Conservation (phyloP, 2,113 vertebrate species). For the Megatriorchis doriae region DNA sequence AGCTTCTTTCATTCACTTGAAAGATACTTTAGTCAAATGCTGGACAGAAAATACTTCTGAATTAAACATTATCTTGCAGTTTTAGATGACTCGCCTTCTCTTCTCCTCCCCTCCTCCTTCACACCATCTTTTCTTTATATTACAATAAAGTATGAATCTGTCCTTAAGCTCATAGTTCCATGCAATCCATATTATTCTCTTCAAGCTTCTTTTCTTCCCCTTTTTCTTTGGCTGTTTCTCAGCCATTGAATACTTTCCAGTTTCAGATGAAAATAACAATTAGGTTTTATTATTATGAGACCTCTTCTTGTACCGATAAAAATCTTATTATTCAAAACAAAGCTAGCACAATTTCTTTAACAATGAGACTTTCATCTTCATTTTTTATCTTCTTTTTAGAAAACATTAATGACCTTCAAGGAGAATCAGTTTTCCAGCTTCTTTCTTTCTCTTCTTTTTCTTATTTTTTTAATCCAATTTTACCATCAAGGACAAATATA, state of each 20-base stretch:
- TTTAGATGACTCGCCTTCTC: neutral
- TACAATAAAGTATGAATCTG: neutral
- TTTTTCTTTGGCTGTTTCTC: neutral
- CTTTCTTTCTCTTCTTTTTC: neutral
- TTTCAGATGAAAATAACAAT: constrained; percentile 6
- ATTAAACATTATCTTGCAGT: neutral
- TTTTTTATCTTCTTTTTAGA: constrained; percentile 30
- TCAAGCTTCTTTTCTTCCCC: neutral
- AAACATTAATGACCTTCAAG: constrained; percentile 54
- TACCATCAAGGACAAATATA: constrained; percentile 38
- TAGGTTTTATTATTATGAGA: neutral
- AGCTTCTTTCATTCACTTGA: neutral
- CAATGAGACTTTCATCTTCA: constrained; percentile 9
- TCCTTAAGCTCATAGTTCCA: neutral
- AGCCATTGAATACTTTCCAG: neutral
- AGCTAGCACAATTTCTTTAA: constrained; percentile 19
- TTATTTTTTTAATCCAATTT: neutral
- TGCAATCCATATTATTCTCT: neutral
- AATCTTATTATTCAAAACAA: constrained; percentile 3
- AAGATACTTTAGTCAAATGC: neutral
- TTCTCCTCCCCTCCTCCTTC: neutral
- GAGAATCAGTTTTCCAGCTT: constrained; percentile 1
- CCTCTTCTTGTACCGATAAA: neutral
- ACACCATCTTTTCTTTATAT: neutral
- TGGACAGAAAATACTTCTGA: neutral